These are phyloP conservation scores for Notothenia rossii DNA, from an alignment of 2,113 vertebrate genomes.

Conservation along the genomic window DNA sequence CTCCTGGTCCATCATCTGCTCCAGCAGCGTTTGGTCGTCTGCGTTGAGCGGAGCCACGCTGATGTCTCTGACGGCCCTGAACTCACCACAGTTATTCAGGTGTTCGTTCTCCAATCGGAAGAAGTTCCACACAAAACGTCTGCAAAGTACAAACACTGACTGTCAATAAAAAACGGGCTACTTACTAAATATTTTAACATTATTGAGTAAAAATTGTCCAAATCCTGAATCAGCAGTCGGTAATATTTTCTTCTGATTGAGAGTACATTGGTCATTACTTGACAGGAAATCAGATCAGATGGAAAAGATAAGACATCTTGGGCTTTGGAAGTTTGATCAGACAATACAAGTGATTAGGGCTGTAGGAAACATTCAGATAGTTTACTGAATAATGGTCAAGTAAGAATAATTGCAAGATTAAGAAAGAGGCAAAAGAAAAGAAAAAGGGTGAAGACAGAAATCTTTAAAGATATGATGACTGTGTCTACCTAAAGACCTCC, in stretches of 20 bases:
- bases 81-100: conserved; percentile 99
- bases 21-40: conserved; percentile 96
- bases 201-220: not conserved
- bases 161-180: not conserved
- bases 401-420: not conserved
- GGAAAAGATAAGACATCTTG: not conserved
- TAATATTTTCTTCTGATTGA: not conserved
- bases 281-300: not conserved
- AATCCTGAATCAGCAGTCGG: not conserved
- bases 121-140: conserved; percentile 99
- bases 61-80: conserved; percentile 97
- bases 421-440: not conserved
- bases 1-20: conserved; percentile 99
- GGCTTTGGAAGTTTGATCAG: not conserved
- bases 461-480: not conserved
- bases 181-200: not conserved
- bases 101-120: conserved; percentile 99
- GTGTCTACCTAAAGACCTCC: conserved; percentile 93
- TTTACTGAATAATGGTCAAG: not conserved
- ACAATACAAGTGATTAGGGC: not conserved
- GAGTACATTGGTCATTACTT: not conserved
- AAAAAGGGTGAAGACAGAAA: not conserved
- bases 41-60: conserved; percentile 97
- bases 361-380: not conserved
- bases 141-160: conserved; percentile 52